Percentiles rank a stretch among this genome's conserved stretches.
Evolutionary conservation across 2,797 vertebrate genomes (phyloP).

Genomic region (Sorex maritimensis): DNA sequence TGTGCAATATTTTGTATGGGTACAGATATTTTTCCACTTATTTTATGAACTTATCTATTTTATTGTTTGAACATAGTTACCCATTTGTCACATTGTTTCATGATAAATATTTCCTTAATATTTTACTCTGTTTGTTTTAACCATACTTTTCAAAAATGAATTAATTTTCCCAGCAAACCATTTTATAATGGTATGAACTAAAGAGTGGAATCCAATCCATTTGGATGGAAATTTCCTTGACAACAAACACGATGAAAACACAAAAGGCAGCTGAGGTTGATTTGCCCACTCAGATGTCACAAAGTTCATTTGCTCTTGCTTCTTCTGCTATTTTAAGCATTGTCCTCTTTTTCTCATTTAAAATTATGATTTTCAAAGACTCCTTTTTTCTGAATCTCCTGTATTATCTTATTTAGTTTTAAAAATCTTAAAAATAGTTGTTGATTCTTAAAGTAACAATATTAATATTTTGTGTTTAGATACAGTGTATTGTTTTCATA

Average conservation of each 20-base stretch:
- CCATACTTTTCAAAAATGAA: not conserved
- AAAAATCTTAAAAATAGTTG: slow-evolving; percentile 19
- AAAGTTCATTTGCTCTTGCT: not conserved
- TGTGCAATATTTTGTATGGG: not conserved
- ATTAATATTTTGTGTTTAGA: slow-evolving; percentile 16
- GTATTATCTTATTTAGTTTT: not conserved
- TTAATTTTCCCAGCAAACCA: slow-evolving; percentile 35
- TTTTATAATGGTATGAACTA: slow-evolving; percentile 41
- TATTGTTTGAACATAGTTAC: slow-evolving; percentile 37
- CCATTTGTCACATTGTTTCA: not conserved
- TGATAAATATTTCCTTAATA: slow-evolving; percentile 39
- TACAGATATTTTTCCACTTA: slow-evolving; percentile 19
- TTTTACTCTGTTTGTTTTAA: slow-evolving; percentile 56
- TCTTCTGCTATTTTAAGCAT: slow-evolving; percentile 32
- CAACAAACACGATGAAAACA: slow-evolving; percentile 45
- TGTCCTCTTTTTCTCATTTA: slow-evolving; percentile 20
- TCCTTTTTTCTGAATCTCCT: not conserved
- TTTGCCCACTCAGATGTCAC: slow-evolving; percentile 52
- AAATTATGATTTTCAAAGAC: slow-evolving; percentile 55
- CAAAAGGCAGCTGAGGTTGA: slow-evolving; percentile 30
- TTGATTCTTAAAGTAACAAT: not conserved
- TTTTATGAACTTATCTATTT: slow-evolving; percentile 45
- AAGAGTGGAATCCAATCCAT: slow-evolving; percentile 52
- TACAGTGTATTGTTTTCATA: not conserved
- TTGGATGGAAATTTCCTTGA: slow-evolving; percentile 60